phyloP scores from a whole-genome alignment of 2,797 vertebrate genomes.

The Denticeps clupeoides region DNA sequence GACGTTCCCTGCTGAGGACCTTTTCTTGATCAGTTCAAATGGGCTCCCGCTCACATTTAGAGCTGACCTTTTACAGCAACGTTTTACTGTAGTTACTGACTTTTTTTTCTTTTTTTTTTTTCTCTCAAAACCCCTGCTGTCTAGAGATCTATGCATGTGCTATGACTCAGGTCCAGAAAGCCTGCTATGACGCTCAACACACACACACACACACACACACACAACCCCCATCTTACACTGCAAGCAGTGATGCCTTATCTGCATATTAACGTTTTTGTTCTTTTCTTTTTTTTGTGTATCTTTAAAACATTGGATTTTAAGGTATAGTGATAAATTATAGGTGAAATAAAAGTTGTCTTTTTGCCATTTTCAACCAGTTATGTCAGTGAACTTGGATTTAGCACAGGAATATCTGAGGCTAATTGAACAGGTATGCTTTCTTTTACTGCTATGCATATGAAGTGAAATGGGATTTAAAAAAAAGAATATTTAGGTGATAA shows the following conservation, averaged over 20 bases:
- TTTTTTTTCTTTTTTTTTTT: slow-evolving; percentile 68
- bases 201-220: slow-evolving; percentile 48
- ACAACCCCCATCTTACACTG: slow-evolving; percentile 75
- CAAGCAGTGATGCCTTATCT: slow-evolving; percentile 99
- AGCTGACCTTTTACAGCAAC: slow-evolving; percentile 39
- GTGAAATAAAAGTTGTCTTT: slow-evolving; percentile 41
- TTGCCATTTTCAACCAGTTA: slow-evolving; percentile 41
- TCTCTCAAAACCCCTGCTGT: slow-evolving; percentile 68
- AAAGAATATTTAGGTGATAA: slow-evolving; percentile 61
- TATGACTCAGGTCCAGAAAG: slow-evolving; percentile 83
- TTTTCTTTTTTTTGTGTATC: background rate
- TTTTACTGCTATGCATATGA: slow-evolving; percentile 92
- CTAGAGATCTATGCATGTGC: slow-evolving; percentile 81
- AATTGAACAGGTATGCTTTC: slow-evolving; percentile 75
- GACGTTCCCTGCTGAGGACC: slow-evolving; percentile 32
- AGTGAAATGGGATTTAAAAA: slow-evolving; percentile 40
- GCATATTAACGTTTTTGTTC: slow-evolving; percentile 66
- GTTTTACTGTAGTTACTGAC: slow-evolving; percentile 63
- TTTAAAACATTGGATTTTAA: slow-evolving; percentile 48
- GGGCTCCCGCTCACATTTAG: slow-evolving; percentile 33
- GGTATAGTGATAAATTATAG: slow-evolving; percentile 47
- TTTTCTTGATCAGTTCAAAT: slow-evolving; percentile 32
- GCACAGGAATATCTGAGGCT: slow-evolving; percentile 63
- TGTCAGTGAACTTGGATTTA: slow-evolving; percentile 56
- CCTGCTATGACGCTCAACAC: slow-evolving; percentile 76